Percentiles rank a stretch among this genome's conserved stretches.
These are phyloP conservation scores for Melanophora roralis DNA, from an alignment of 2,888 invertebrate genomes.

Conservation along the genomic window DNA sequence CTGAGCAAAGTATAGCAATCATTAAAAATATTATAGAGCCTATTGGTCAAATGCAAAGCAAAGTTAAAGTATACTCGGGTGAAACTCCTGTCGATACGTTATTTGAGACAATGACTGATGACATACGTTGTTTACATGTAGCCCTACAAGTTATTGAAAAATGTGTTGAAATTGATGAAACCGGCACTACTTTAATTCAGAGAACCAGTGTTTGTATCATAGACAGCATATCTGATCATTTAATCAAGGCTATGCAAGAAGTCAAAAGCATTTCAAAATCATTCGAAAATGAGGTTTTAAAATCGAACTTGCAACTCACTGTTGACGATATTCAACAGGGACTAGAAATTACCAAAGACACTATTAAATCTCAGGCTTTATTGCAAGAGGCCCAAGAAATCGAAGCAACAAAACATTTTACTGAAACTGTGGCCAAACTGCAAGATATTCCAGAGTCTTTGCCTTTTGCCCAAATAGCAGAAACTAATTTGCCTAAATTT, in stretches of 20 bases:
- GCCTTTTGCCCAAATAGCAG: slow-evolving; percentile 73
- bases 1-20: slow-evolving; percentile 83
- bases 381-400: slow-evolving; percentile 78
- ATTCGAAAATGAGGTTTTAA: slow-evolving; percentile 77
- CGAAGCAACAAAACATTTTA: slow-evolving; percentile 76
- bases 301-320: slow-evolving; percentile 77
- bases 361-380: slow-evolving; percentile 79
- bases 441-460: slow-evolving; percentile 72
- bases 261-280: slow-evolving; percentile 78
- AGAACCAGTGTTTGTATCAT: slow-evolving; percentile 83
- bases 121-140: slow-evolving; percentile 82
- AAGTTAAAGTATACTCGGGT: slow-evolving; percentile 79
- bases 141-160: slow-evolving; percentile 83
- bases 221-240: slow-evolving; percentile 80
- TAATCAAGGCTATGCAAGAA: slow-evolving; percentile 79
- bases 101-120: slow-evolving; percentile 80
- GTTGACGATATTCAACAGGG: slow-evolving; percentile 79
- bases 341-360: slow-evolving; percentile 79
- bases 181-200: slow-evolving; percentile 83
- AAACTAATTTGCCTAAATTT: slow-evolving; percentile 73
- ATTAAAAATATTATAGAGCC: slow-evolving; percentile 81
- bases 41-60: slow-evolving; percentile 81
- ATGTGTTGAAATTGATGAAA: slow-evolving; percentile 83
- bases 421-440: slow-evolving; percentile 75
- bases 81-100: slow-evolving; percentile 76